Evolutionary conservation across 1,140 invertebrate species (phyloP).

Genomic region (Polypedilum pembai): DNA sequence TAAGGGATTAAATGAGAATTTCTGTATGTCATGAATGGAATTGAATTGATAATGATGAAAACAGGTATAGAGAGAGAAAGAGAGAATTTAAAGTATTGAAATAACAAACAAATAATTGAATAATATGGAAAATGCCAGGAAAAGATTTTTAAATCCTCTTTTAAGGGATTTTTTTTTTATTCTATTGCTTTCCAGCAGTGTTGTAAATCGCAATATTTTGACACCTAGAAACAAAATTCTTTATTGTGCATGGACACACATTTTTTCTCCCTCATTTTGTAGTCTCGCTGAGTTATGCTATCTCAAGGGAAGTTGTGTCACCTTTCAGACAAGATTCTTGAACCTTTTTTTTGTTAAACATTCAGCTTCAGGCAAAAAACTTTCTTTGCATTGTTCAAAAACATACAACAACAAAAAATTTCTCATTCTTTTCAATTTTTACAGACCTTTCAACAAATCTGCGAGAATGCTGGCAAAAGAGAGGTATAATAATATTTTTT

Average conservation of each 20-base stretch:
- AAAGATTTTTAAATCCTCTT: constrained; percentile 20
- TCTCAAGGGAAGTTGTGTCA: constrained; percentile 15
- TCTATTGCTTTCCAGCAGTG: background rate
- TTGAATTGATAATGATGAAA: background rate
- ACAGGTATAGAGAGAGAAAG: background rate
- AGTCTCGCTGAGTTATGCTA: background rate
- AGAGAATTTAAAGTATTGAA: background rate
- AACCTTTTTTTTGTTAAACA: background rate
- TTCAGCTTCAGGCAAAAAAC: background rate
- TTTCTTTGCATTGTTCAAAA: background rate
- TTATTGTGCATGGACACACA: constrained; percentile 14
- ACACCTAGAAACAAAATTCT: constrained; percentile 8
- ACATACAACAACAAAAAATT: background rate
- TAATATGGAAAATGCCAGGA: background rate
- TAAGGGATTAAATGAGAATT: background rate
- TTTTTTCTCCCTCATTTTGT: background rate
- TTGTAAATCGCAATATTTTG: constrained; percentile 26
- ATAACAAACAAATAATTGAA: constrained; percentile 14
- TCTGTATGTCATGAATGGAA: background rate
- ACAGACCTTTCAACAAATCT: background rate
- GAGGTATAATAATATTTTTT: background rate
- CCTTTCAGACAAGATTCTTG: background rate
- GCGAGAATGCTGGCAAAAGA: no score
- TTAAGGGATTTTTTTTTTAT: background rate
- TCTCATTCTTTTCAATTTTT: background rate